phyloP scores from a whole-genome alignment of 2,113 vertebrate species.

The Mus musculus region GRCm39 chr11:48155001-48155500 shows the following conservation, averaged over 20 bases:
- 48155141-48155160: conserved; percentile 20
- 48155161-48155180: background rate
- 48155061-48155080: conserved; percentile 23
- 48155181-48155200: background rate
- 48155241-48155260: background rate
- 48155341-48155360: background rate
- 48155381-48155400: background rate
- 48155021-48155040: background rate
- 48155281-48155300: background rate
- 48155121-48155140: conserved; percentile 29
- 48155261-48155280: background rate
- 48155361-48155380: background rate
- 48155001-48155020: background rate
- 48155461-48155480: conserved; percentile 51
- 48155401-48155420: background rate
- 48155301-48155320: background rate
- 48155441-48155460: conserved; percentile 62
- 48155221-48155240: background rate
- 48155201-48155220: background rate
- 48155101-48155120: background rate
- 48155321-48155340: background rate
- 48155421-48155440: conserved; percentile 18
- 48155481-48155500: conserved; percentile 56
- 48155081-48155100: conserved; percentile 11
- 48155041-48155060: background rate